Percentiles rank a stretch among this genome's conserved stretches.
These are phyloP conservation scores for Carassius carassius DNA, from an alignment of 2,113 vertebrate genomes.

Conservation along the genomic window DNA sequence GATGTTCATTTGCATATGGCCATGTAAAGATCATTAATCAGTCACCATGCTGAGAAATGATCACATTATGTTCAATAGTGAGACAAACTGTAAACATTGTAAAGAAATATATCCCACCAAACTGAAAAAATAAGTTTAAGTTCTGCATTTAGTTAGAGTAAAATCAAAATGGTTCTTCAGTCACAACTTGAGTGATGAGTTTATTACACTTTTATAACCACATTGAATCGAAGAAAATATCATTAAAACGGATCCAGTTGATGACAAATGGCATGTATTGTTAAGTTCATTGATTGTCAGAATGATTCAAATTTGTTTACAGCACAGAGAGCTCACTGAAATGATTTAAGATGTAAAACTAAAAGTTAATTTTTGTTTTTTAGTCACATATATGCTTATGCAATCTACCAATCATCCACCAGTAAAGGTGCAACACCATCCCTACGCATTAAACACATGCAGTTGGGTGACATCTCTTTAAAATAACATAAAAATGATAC, in stretches of 20 bases:
- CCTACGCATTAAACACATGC: background rate
- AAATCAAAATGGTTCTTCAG: background rate
- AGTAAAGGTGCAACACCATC: background rate
- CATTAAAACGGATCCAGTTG: too few species aligned
- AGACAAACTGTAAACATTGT: background rate
- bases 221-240: background rate
- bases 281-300: too few species aligned
- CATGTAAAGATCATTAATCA: too few species aligned
- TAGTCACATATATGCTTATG: background rate
- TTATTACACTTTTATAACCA: background rate
- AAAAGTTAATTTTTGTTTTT: background rate
- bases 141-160: background rate
- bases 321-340: background rate
- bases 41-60: background rate
- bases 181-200: background rate
- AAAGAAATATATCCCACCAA: background rate
- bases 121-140: background rate
- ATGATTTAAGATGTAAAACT: background rate
- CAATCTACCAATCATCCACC: background rate
- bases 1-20: constrained; percentile 57
- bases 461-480: background rate
- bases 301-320: background rate
- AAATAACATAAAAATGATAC: background rate
- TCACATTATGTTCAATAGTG: background rate
- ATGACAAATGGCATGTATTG: too few species aligned